These are phyloP conservation scores for Alloscopus bannaensis DNA, from an alignment of 2,888 invertebrate genomes.

Conservation along the genomic window DNA sequence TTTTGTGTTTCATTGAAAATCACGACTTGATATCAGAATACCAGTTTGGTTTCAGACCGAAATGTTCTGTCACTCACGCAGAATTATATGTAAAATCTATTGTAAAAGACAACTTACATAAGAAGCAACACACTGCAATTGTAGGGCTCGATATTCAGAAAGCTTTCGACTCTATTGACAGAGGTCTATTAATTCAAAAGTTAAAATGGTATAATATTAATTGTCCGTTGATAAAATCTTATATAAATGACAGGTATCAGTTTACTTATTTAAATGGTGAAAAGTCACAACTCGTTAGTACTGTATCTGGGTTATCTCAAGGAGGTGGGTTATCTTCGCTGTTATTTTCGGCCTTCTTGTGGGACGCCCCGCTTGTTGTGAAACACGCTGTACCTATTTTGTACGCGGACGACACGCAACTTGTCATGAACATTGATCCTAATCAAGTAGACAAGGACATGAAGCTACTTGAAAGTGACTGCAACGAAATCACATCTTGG, in stretches of 20 bases:
- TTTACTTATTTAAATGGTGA: not conserved
- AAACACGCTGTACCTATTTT: not conserved
- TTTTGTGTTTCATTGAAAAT: too few species aligned
- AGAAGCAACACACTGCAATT: not conserved
- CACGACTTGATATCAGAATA: too few species aligned
- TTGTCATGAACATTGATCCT: not conserved
- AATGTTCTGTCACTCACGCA: constrained; percentile 29
- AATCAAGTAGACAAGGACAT: not conserved
- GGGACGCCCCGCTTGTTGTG: not conserved
- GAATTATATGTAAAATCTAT: not conserved
- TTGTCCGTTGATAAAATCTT: not conserved
- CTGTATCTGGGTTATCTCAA: constrained; percentile 1
- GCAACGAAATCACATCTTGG: not conserved
- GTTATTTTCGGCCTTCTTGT: not conserved
- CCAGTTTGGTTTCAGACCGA: constrained; percentile 32
- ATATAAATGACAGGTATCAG: not conserved
- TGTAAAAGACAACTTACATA: too few species aligned
- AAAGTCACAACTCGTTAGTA: not conserved
- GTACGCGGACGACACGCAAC: constrained; percentile 7
- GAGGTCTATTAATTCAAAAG: not conserved
- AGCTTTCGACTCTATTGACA: constrained; percentile 14
- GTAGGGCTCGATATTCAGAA: constrained; percentile 19
- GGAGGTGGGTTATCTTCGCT: not conserved
- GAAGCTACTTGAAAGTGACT: not conserved
- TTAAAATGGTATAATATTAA: constrained; percentile 5